These are phyloP conservation scores for Malthinus flaveolus DNA, from an alignment of 2,888 invertebrate genomes.

Conservation along the genomic window DNA sequence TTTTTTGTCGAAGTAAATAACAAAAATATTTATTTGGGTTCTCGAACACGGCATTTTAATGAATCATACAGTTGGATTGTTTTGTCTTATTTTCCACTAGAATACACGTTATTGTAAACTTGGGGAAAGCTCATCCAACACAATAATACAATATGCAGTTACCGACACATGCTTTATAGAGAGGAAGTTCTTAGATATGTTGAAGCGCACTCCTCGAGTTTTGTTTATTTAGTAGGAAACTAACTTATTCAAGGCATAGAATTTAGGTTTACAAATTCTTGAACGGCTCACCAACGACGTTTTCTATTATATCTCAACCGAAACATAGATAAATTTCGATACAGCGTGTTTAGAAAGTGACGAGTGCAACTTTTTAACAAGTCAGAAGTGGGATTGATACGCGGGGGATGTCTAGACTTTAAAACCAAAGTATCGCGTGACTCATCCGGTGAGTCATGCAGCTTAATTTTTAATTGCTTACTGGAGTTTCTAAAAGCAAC, in stretches of 20 bases:
- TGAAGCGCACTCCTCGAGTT: constrained; percentile 4
- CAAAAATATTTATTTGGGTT: too few relatives aligned
- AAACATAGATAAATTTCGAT: too few relatives aligned
- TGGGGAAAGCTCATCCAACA: constrained; percentile 10
- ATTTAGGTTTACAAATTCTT: constrained; percentile 1
- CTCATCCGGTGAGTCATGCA: too few relatives aligned
- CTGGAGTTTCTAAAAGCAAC: too few relatives aligned
- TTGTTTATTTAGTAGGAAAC: constrained; percentile 12
- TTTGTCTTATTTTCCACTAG: constrained; percentile 8
- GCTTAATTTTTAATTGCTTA: too few relatives aligned
- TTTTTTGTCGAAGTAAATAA: too few relatives aligned
- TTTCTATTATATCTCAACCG: not conserved
- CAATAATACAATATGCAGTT: constrained; percentile 16
- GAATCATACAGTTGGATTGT: constrained; percentile 10
- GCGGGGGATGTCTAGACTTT: too few relatives aligned
- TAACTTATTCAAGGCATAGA: constrained; percentile 6
- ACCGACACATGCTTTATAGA: constrained; percentile 10
- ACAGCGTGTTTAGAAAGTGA: too few relatives aligned
- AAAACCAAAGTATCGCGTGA: too few relatives aligned
- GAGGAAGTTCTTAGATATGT: constrained; percentile 6
- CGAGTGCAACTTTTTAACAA: too few relatives aligned
- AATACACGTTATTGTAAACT: constrained; percentile 17
- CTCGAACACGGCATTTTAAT: not conserved
- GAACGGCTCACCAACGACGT: not conserved
- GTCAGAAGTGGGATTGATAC: too few relatives aligned